These are phyloP conservation scores for Motacilla alba DNA, from an alignment of 2,113 vertebrate species.

Conservation along the genomic window DNA sequence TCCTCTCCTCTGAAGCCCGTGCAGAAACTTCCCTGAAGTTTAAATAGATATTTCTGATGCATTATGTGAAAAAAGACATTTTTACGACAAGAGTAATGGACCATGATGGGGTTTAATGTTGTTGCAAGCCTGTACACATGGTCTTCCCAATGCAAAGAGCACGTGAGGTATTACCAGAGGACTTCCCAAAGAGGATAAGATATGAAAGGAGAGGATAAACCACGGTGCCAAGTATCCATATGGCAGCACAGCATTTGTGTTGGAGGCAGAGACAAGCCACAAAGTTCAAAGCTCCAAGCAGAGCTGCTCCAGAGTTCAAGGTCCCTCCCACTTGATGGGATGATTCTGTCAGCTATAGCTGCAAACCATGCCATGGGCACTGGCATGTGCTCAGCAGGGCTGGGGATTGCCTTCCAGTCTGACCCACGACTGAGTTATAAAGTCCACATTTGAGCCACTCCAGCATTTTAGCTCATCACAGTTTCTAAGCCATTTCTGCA, in stretches of 20 bases:
- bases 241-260: neutral
- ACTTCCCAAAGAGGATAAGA: constrained; percentile 28
- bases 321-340: neutral
- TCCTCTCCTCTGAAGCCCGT: neutral
- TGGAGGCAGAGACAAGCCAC: neutral
- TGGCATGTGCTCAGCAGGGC: neutral
- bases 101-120: neutral
- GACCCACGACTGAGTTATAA: neutral
- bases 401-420: neutral
- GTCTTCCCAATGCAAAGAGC: neutral
- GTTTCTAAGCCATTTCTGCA: neutral
- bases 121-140: neutral
- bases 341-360: neutral
- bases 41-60: neutral
- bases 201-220: constrained; percentile 20
- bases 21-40: neutral
- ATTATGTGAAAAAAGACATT: neutral
- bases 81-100: neutral
- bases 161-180: neutral
- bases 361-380: neutral
- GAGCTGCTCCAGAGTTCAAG: constrained; percentile 11
- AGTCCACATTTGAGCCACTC: neutral
- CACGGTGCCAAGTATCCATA: neutral
- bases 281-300: constrained; percentile 39
- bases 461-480: neutral